phyloP scores from a whole-genome alignment of 2,113 vertebrate species.

The Psammodynastes pulverulentus region DNA sequence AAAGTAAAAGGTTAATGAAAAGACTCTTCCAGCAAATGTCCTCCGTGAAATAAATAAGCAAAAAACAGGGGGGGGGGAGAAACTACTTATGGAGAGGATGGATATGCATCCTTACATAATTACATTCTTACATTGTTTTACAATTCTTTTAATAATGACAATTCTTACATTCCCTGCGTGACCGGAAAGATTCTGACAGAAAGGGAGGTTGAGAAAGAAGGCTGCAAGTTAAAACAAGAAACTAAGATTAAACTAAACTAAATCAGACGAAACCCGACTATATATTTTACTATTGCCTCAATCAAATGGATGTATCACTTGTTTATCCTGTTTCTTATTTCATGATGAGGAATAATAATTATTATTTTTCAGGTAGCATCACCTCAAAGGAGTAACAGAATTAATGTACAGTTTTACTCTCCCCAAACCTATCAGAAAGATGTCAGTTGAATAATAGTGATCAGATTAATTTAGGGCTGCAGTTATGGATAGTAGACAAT shows the following conservation, averaged over 20 bases:
- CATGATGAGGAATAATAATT: background rate
- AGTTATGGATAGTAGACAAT: background rate
- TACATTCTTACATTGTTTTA: background rate
- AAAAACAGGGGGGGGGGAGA: background rate
- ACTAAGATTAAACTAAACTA: background rate
- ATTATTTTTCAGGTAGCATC: background rate
- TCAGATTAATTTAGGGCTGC: background rate
- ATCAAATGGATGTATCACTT: background rate
- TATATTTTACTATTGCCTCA: background rate
- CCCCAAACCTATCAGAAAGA: background rate
- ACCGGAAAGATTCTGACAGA: background rate
- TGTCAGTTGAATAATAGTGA: background rate
- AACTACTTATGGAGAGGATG: background rate
- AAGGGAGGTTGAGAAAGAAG: background rate
- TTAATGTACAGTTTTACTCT: background rate
- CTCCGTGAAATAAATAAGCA: background rate
- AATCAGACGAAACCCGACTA: background rate
- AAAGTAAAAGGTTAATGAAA: background rate
- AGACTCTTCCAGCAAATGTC: background rate
- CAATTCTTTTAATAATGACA: background rate
- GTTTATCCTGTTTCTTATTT: background rate
- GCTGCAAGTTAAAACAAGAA: background rate
- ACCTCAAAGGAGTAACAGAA: background rate
- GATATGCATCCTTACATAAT: background rate
- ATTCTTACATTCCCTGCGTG: background rate